Evolutionary conservation across 2,888 invertebrate species (phyloP), one percentile per base, ranked within the genome.

Genomic region (Phasia obesa): DNA sequence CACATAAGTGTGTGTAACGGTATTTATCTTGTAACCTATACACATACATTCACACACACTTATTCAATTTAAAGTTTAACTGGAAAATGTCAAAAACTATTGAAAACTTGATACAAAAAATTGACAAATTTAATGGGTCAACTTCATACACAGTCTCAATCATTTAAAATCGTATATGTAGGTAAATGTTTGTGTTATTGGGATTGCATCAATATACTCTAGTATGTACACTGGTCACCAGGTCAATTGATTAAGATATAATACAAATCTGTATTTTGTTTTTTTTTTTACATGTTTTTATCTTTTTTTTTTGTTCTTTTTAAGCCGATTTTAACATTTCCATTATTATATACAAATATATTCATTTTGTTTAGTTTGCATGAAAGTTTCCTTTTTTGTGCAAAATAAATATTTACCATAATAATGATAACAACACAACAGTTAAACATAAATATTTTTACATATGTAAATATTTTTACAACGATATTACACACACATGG

Each of bases 391-490:
- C 15, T 51, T 23, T 25, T 47, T 35, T n/a, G n/a, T n/a, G 13
- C 49, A 75, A 76, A 51, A 51, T 55, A 74, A 76, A 76, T 60
- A 31, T 69, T 69, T 76, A 69, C n/a, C 51, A 44, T 69, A 60
- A 60, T 53, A 76, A 57, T 69, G 59, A 76, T 60, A 60, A 60
- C 69, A 60, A 49, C 69, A 67, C 27, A 27, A 42, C 27, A 42
- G 51, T n/a, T n/a, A 38, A 49, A 55, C 15, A 67, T 76, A 67
- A 65, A 75, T 51, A 75, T 57, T 75, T 67, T 59, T 51, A 42
- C 21, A 51, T n/a, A 42, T 53, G 62, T 44, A 44, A 74, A 64
- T n/a, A n/a, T n/a, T n/a, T n/a, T n/a, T n/a, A 11, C 17, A 42
- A 42, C 13, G 44, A n/a, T n/a, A n/a, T n/a, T n/a, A n/a, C n/a